Evolutionary conservation across 1,140 invertebrate species (phyloP).

Genomic region (Lepidurus arcticus): DNA sequence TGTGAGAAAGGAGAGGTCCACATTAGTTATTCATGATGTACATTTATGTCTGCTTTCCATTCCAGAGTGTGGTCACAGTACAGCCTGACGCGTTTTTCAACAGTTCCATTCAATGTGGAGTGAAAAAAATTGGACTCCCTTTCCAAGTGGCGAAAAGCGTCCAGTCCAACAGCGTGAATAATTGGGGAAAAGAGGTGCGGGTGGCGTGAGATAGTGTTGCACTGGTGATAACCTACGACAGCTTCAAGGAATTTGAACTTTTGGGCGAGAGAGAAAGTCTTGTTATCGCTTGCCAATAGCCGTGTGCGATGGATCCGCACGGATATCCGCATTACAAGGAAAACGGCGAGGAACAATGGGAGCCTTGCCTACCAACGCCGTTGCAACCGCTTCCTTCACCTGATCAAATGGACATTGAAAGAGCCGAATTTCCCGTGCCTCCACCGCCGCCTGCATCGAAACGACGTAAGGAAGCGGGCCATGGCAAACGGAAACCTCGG

Average conservation of each 20-base stretch:
- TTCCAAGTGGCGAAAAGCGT: not conserved
- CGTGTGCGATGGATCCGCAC: not conserved
- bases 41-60: no score
- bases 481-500: not conserved
- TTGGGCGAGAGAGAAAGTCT: not conserved
- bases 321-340: constrained; percentile 2
- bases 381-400: constrained; percentile 13
- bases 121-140: not conserved
- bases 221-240: not conserved
- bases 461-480: not conserved
- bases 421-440: not conserved
- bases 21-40: no score
- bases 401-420: not conserved
- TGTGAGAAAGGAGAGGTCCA: no score
- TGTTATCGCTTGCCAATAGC: not conserved
- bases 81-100: not conserved
- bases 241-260: not conserved
- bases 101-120: not conserved
- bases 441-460: not conserved
- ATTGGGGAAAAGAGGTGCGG: not conserved
- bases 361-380: not conserved
- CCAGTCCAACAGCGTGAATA: not conserved
- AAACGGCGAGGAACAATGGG: constrained; percentile 9
- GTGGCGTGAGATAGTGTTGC: constrained; percentile 7
- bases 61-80: no score